These are phyloP conservation scores for Antigone vipio DNA, from an alignment of 2,113 vertebrate genomes.

Conservation along the genomic window DNA sequence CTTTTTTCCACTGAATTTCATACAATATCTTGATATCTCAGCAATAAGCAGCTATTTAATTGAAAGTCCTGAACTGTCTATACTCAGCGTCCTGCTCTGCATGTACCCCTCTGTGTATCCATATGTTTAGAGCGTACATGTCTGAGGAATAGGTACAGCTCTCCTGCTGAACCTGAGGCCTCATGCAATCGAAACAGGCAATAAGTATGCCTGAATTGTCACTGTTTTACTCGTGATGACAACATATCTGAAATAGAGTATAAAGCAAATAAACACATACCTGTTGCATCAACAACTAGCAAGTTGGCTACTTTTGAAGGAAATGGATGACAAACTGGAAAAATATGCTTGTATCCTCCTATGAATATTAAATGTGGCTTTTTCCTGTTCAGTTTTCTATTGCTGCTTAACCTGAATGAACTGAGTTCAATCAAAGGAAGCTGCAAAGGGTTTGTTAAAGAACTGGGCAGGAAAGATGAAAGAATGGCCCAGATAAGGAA, in stretches of 20 bases:
- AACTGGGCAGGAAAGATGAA: slow-evolving; percentile 31
- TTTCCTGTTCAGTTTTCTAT: slow-evolving; percentile 30
- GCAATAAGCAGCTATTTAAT: neutral
- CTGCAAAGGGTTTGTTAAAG: slow-evolving; percentile 9
- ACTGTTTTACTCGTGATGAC: neutral
- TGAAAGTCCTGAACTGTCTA: neutral
- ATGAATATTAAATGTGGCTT: slow-evolving; percentile 1
- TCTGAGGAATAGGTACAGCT: neutral
- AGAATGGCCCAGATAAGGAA: slow-evolving; percentile 39
- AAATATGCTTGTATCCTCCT: neutral
- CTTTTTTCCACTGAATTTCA: neutral
- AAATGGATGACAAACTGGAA: slow-evolving; percentile 6
- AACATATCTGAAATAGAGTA: neutral
- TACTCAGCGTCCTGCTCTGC: neutral
- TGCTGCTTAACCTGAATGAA: neutral
- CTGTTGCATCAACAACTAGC: neutral
- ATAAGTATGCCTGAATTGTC: neutral
- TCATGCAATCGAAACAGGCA: neutral
- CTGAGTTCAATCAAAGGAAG: slow-evolving; percentile 35
- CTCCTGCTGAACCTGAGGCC: neutral
- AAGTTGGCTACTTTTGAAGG: neutral
- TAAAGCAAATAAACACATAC: neutral
- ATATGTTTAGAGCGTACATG: neutral
- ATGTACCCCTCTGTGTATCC: neutral
- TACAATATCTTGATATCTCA: neutral